Base-by-base conservation (phyloP, 2,113 vertebrate genomes). In the Ahaetulla prasina region DNA sequence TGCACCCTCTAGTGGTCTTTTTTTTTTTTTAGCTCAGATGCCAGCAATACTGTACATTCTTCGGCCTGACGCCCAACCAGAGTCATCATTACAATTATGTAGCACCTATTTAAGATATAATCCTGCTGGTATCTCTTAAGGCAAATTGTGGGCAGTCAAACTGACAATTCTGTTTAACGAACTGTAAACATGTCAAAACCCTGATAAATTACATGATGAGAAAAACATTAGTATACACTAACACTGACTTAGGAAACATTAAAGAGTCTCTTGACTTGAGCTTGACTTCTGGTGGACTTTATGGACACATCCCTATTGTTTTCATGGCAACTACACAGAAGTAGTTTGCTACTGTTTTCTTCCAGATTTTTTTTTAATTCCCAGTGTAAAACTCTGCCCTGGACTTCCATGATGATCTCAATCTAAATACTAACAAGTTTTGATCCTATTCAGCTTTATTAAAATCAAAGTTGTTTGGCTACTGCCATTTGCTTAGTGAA, bases 1-100 rank as follows among this genome's bases (percentile, higher is more conserved):
- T 91, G 96, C 96, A 95, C 96, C 96, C 95, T 95, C 96, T 94
- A 89, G 94, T 92, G 96, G 95, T 39, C 35, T 27, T 35, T 35
- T 16, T 85, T 18, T 23, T 85, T 30, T 53, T 57, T 35, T 35
- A 47, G 6, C 9, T 16, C 55, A n/a, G 89, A 49, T 88, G 49
- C 11, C 35, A 80, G 43, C 57, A 23, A 50, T 27, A 22, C 14
- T 45, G 68, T 85, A 43, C 27, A 39, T 91, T 85, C 47, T 53
- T 84, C 39, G 14, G 57, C 84, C 35, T 1, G 27, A 10, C 3
- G 8, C 30, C 53, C 54, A 23, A 74, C 27, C 12, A 49, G 39
- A 49, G 39, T 23, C 53, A 45, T 49, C 55, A 52, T 25, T 88
- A 68, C 25, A 80, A 60, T 60, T 43, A 22, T 23, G 52, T 22